Evolutionary conservation across 2,113 vertebrate species (phyloP).

Genomic region (Hippopotamus amphibius): DNA sequence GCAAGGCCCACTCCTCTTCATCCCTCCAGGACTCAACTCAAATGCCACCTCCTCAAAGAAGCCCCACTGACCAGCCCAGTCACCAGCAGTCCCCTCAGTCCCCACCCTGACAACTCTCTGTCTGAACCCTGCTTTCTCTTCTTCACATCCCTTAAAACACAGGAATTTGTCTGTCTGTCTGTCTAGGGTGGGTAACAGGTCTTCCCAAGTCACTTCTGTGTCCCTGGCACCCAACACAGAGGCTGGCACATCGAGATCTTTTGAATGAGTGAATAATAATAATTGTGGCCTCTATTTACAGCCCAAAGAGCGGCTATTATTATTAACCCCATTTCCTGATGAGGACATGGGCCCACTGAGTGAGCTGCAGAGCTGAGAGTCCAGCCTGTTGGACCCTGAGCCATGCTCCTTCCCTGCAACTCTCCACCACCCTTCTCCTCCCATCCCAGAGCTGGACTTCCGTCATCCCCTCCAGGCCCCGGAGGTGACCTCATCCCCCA

Average conservation of each 20-base stretch:
- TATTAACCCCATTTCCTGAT: not conserved
- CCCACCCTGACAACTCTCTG: rapidly evolving
- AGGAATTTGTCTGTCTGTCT: not conserved
- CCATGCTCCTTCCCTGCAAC: not conserved
- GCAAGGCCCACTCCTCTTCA: not conserved
- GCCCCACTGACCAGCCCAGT: not conserved
- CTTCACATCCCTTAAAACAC: not conserved
- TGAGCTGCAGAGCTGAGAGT: not conserved
- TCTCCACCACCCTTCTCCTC: not conserved
- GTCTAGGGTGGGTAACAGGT: not conserved
- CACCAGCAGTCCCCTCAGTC: not conserved
- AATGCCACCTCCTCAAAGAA: not conserved
- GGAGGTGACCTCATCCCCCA: slow-evolving; percentile 4
- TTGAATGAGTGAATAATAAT: not conserved
- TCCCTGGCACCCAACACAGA: not conserved
- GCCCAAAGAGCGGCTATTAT: not conserved
- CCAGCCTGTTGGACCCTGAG: not conserved
- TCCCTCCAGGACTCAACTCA: not conserved
- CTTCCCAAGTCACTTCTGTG: no score
- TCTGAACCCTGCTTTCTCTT: not conserved
- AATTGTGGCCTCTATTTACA: not conserved
- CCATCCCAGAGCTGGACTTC: not conserved
- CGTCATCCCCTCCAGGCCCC: not conserved
- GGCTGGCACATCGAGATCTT: not conserved
- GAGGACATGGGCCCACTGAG: not conserved